These are phyloP conservation scores for Quadriops clusia DNA, from an alignment of 2,888 invertebrate genomes.

Conservation along the genomic window DNA sequence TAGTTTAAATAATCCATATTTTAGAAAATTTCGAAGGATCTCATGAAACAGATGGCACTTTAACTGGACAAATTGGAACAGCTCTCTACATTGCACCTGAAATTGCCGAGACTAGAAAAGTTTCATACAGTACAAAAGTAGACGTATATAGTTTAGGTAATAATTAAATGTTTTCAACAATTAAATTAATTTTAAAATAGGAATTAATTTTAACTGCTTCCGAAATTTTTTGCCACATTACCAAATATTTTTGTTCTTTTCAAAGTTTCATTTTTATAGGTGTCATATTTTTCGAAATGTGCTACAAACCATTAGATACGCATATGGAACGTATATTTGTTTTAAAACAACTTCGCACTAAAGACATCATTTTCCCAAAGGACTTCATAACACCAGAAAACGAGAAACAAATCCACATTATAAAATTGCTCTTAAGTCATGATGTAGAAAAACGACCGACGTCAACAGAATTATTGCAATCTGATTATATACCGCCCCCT, in stretches of 20 bases:
- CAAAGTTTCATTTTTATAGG: conserved; percentile 48
- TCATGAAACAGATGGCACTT: conserved; percentile 40
- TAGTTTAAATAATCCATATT: conserved; percentile 7
- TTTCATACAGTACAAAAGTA: conserved; percentile 78
- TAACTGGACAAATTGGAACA: conserved; percentile 84
- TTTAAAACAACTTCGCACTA: conserved; percentile 57
- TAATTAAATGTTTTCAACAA: conserved; percentile 3
- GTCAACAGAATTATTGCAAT: conserved; percentile 70
- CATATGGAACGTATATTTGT: conserved; percentile 82
- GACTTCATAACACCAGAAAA: conserved; percentile 48
- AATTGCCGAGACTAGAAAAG: conserved; percentile 57
- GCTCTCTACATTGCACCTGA: conserved; percentile 94
- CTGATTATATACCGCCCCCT: conserved; percentile 74
- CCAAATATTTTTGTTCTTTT: too few relatives aligned
- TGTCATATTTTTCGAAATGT: conserved; percentile 94
- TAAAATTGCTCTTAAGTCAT: conserved; percentile 72
- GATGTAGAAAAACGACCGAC: conserved; percentile 75
- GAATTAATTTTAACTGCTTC: conserved; percentile 4
- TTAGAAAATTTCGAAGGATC: conserved; percentile 27
- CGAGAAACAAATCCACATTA: conserved; percentile 47
- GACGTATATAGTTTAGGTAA: conserved; percentile 55
- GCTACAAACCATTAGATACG: conserved; percentile 69
- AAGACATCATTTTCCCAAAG: conserved; percentile 58
- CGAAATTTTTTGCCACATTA: not conserved
- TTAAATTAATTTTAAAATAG: not conserved